Evolutionary conservation across 2,888 invertebrate species (phyloP), one percentile per base, ranked within the genome.

Genomic region (Stenchaetothrips biformis): DNA sequence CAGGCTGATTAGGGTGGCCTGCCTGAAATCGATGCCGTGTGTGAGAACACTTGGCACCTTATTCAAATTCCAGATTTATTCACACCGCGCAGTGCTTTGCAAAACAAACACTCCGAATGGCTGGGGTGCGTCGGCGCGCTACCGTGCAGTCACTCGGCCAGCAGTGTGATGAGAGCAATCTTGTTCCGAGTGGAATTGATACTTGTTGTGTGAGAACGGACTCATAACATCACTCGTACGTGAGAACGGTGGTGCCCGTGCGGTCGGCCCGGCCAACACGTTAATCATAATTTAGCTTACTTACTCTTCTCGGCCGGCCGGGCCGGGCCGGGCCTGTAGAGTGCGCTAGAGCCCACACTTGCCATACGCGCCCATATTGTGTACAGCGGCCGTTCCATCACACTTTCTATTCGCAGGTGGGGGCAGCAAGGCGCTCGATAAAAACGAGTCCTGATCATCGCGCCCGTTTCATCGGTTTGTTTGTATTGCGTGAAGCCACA

Each of bases 401-500:
- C 37, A 37, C 37, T 37, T 37, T 37, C 37, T 37, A 37, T 37
- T 37, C 37, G 37, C 37, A 4, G 37, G 37, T n/a, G n/a, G n/a
- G 4, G 37, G 37, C 37, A 37, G 37, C 37, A 37, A 37, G 37
- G 37, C 37, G 4, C 37, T 37, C 37, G 37, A 37, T 37, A 4
- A 37, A 37, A 37, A 37, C 37, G 37, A 37, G 37, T 37, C 4
- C 4, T 37, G 37, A 37, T 1, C 37, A 37, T 37, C 37, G 37
- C 37, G 37, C 37, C 37, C 37, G 37, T 37, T 37, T 4, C 37
- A 37, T 37, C 37, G 37, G 37, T 37, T 6, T 59, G 59, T 59
- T 59, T 59, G 59, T 59, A 37, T 59, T 74, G 67, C 25, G 21
- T 74, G 67, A 11, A 74, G 67, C 67, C 67, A 74, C 67, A 74